Conservation (phyloP, 2,888 invertebrate species). For the Tuta absoluta region DNA sequence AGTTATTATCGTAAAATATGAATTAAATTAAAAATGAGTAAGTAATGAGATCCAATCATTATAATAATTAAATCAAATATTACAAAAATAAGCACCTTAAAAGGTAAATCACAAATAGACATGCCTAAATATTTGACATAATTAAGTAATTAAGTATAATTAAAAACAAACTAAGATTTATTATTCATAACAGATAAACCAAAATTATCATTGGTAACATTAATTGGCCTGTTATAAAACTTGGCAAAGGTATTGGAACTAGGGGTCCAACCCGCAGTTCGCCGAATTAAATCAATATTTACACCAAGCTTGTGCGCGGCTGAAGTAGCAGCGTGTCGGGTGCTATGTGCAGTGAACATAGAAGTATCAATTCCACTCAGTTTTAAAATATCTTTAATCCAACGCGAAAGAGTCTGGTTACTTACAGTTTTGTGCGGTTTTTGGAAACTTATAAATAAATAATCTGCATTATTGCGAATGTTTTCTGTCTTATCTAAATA, state of each 20-base stretch:
- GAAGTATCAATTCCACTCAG: conserved; percentile 36
- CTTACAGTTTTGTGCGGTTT: conserved; percentile 33
- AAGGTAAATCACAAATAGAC: no score
- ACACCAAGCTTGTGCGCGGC: conserved; percentile 27
- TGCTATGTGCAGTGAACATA: conserved; percentile 35
- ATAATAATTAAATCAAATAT: neutral
- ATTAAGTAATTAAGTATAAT: no score
- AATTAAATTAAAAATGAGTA: neutral
- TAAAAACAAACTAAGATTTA: no score
- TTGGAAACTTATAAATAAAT: conserved; percentile 36
- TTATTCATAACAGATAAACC: neutral
- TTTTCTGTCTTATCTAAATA: conserved; percentile 24
- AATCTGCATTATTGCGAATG: conserved; percentile 15
- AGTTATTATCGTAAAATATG: conserved; percentile 6
- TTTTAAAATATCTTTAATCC: conserved; percentile 35
- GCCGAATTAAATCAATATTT: conserved; percentile 28
- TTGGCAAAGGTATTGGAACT: neutral
- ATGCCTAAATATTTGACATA: no score
- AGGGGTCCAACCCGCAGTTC: conserved; percentile 21
- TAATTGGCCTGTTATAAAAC: conserved; percentile 23
- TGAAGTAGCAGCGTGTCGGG: conserved; percentile 30
- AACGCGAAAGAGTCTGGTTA: conserved; percentile 35
- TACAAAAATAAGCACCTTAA: no score
- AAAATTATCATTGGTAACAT: neutral
- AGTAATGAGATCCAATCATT: neutral